These are phyloP conservation scores for Barbus barbus DNA, from an alignment of 2,113 vertebrate species.

Conservation along the genomic window DNA sequence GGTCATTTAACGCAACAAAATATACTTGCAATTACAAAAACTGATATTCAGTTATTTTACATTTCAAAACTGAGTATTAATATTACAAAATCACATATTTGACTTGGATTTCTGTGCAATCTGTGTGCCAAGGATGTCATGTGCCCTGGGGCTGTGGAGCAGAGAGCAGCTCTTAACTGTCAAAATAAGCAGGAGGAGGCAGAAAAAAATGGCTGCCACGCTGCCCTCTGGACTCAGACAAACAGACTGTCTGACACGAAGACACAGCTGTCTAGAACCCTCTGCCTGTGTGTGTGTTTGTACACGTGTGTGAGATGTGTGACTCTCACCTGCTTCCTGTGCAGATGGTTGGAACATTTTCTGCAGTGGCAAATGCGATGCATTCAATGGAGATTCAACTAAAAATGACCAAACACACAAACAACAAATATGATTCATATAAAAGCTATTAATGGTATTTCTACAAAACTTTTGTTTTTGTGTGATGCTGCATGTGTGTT, in stretches of 20 bases:
- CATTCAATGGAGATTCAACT: constrained; percentile 41
- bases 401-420: constrained; percentile 28
- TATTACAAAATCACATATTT: not conserved
- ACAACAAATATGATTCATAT: not conserved
- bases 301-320: constrained; percentile 1
- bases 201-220: not conserved
- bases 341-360: not conserved
- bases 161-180: constrained; percentile 22
- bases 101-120: not conserved
- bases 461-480: not conserved
- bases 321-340: constrained; percentile 15
- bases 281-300: not conserved
- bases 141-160: not conserved
- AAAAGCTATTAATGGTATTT: too few species aligned
- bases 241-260: constrained; percentile 9
- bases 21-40: not conserved
- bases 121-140: constrained; percentile 1
- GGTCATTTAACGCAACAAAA: not conserved
- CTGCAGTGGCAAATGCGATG: constrained; percentile 10
- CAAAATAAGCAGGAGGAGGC: constrained; percentile 13
- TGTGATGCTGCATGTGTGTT: not conserved
- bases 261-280: constrained; percentile 7
- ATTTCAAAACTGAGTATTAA: not conserved
- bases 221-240: constrained; percentile 4
- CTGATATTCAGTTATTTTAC: not conserved